Percentiles rank a stretch among this genome's conserved stretches.
Conservation (phyloP, 2,888 invertebrate genomes). For the Pollenia griseotomentosa region DNA sequence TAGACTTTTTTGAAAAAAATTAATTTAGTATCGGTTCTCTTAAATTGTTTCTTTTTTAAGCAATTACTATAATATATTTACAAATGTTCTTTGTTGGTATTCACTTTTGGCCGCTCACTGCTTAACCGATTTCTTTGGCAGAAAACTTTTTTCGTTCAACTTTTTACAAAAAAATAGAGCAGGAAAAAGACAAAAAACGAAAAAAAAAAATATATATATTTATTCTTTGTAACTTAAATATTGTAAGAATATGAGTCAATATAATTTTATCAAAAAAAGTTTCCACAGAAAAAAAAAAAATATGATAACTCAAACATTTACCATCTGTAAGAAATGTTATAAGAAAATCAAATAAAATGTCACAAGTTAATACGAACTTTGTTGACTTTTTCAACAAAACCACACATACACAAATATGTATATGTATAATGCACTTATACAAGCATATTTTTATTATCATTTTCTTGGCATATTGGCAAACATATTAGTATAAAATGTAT, state of each 20-base stretch:
- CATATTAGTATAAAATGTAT: neutral
- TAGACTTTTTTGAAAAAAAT: too few relatives aligned
- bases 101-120: too few relatives aligned
- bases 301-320: neutral
- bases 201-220: neutral
- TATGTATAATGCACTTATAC: neutral
- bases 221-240: constrained; percentile 10
- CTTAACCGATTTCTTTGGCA: too few relatives aligned
- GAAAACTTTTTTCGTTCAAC: neutral
- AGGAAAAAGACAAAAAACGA: neutral
- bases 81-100: too few relatives aligned
- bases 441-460: constrained; percentile 5
- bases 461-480: neutral
- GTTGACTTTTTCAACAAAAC: constrained; percentile 19
- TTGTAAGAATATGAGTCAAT: constrained; percentile 24
- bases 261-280: constrained; percentile 1
- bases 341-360: constrained; percentile 55
- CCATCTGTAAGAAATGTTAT: constrained; percentile 10
- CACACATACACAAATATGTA: neutral
- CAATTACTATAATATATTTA: too few relatives aligned
- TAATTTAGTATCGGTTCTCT: too few relatives aligned
- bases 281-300: neutral
- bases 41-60: too few relatives aligned
- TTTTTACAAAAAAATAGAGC: neutral
- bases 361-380: constrained; percentile 45